phyloP scores from a whole-genome alignment of 2,888 invertebrate species.

The Oscheius sp. region DNA sequence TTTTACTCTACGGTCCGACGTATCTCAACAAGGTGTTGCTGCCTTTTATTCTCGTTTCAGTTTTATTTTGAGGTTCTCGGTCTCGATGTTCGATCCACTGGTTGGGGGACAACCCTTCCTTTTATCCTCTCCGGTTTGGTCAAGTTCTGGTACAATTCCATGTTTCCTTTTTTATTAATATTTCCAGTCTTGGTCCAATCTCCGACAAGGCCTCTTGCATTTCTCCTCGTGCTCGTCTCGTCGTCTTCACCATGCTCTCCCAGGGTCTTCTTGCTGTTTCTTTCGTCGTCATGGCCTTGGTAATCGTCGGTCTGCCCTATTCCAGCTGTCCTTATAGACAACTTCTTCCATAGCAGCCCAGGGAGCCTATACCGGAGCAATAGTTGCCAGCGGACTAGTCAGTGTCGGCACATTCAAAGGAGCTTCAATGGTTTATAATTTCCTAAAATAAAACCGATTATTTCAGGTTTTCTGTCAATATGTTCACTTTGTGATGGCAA shows the following conservation, averaged over 20 bases:
- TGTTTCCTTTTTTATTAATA: too few species aligned
- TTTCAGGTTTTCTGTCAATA: slow-evolving; percentile 33
- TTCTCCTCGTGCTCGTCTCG: slow-evolving; percentile 45
- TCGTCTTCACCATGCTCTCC: slow-evolving; percentile 54
- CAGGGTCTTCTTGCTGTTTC: slow-evolving; percentile 53
- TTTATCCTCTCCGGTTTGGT: slow-evolving; percentile 39
- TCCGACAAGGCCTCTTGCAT: slow-evolving; percentile 43
- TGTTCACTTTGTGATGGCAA: slow-evolving; percentile 45
- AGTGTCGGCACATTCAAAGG: slow-evolving; percentile 59
- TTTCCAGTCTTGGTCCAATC: slow-evolving; percentile 43
- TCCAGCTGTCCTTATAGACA: not conserved
- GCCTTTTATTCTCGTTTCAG: too few species aligned
- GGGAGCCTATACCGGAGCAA: slow-evolving; percentile 57
- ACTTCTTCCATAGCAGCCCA: slow-evolving; percentile 42
- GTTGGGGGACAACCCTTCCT: slow-evolving; percentile 44
- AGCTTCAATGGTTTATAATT: slow-evolving; percentile 56
- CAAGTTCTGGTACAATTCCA: slow-evolving; percentile 41
- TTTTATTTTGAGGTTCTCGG: slow-evolving; percentile 22
- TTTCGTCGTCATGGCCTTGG: slow-evolving; percentile 49
- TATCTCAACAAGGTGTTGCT: slow-evolving; percentile 32
- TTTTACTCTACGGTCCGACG: slow-evolving; percentile 16
- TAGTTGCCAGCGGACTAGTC: slow-evolving; percentile 57
- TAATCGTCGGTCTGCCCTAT: slow-evolving; percentile 11
- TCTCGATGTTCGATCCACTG: slow-evolving; percentile 45
- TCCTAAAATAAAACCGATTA: too few species aligned